Conservation (phyloP, 2,797 vertebrate species). For the Enteromius thamalakanensis region DNA sequence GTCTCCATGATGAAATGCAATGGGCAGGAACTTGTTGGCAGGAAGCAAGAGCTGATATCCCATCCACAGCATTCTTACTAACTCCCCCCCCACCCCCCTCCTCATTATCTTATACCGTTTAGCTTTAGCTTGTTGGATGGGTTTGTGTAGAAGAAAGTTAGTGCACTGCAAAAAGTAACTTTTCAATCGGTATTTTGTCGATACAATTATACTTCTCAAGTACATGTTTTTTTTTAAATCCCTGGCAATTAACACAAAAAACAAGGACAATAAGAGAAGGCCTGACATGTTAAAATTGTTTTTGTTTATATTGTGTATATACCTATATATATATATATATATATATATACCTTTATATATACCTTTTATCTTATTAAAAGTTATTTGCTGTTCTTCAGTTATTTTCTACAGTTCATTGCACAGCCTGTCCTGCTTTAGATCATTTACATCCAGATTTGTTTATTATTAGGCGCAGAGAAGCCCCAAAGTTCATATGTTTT, state of each 20-base stretch:
- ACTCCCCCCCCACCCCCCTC: neutral
- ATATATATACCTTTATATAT: no score
- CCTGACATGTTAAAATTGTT: neutral
- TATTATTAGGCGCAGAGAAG: neutral
- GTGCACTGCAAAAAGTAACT: neutral
- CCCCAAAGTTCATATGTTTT: neutral
- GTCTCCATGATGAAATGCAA: constrained; percentile 25
- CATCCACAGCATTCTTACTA: neutral
- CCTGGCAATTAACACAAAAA: neutral
- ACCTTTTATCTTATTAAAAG: neutral
- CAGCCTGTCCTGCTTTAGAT: neutral
- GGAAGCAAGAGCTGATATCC: constrained; percentile 51
- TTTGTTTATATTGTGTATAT: neutral
- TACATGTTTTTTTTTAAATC: neutral
- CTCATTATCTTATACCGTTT: neutral
- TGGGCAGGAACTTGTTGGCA: constrained; percentile 53
- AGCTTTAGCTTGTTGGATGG: neutral
- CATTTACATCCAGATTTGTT: constrained; percentile 17
- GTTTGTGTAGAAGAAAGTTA: neutral
- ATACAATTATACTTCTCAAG: neutral
- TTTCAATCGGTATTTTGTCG: neutral
- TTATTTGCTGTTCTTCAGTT: neutral
- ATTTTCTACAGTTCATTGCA: constrained; percentile 15
- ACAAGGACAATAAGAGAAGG: neutral
- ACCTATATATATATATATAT: no score